Evolutionary conservation across 1,140 invertebrate genomes (phyloP).

Genomic region (Dendrolimus kikuchii): DNA sequence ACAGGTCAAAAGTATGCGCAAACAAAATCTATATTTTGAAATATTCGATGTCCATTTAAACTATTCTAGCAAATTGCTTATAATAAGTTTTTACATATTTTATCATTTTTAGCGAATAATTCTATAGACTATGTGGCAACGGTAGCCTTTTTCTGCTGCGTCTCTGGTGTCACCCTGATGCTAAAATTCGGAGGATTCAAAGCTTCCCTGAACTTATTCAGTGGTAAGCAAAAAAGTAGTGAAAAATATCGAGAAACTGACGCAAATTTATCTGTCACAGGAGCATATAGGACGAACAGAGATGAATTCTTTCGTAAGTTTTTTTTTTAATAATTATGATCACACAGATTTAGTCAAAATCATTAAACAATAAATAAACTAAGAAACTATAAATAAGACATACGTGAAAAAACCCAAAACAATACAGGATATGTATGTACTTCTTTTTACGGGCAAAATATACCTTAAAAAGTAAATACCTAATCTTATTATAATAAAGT

Average conservation of each 20-base stretch:
- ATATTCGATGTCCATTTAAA: too few relatives aligned
- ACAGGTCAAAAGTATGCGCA: too few relatives aligned
- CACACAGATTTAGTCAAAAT: slow-evolving; percentile 1
- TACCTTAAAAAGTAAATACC: too few relatives aligned
- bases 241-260: slow-evolving; percentile 25
- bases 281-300: slow-evolving; percentile 46
- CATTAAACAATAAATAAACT: too few relatives aligned
- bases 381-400: too few relatives aligned
- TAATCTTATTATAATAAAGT: too few relatives aligned
- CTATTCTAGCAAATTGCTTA: too few relatives aligned
- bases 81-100: too few relatives aligned
- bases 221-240: slow-evolving; percentile 21
- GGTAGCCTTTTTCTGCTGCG: slow-evolving; percentile 21
- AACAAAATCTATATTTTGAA: too few relatives aligned
- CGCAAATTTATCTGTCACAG: slow-evolving; percentile 27
- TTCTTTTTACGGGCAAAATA: too few relatives aligned
- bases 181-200: slow-evolving; percentile 61
- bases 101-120: slow-evolving; percentile 22
- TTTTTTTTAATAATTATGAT: slow-evolving; percentile 2
- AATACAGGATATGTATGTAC: too few relatives aligned
- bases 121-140: slow-evolving; percentile 20
- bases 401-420: too few relatives aligned
- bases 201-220: slow-evolving; percentile 47
- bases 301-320: slow-evolving; percentile 42
- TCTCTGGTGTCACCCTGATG: slow-evolving; percentile 37